Base-by-base conservation (phyloP, 1,140 invertebrate genomes). In the Pseudachorutes palmiensis region DNA sequence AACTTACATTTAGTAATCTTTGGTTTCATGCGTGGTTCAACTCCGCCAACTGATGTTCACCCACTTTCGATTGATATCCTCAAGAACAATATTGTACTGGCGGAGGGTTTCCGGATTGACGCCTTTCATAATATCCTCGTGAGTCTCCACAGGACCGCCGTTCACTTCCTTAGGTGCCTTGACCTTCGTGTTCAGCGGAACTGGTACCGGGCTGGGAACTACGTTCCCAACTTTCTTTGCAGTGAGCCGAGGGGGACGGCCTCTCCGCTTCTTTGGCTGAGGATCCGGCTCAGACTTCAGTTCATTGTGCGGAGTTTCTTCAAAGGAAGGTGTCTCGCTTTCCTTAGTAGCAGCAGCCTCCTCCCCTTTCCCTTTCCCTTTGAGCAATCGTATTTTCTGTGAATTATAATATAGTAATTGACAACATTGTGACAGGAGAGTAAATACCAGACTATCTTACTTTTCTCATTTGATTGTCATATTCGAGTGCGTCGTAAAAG, bases 401-500 rank as follows among this genome's bases (percentile, higher is more conserved):
- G 19, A n/a, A n/a, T n/a, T n/a, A n/a, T n/a, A n/a, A n/a, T n/a
- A n/a, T n/a, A n/a, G n/a, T n/a, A n/a, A n/a, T n/a, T n/a, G n/a
- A n/a, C n/a, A n/a, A n/a, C n/a, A n/a, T n/a, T n/a, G n/a, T n/a
- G n/a, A n/a, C n/a, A n/a, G n/a, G n/a, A n/a, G n/a, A n/a, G n/a
- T n/a, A n/a, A n/a, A n/a, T n/a, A n/a, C n/a, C n/a, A n/a, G n/a
- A n/a, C n/a, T n/a, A n/a, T n/a, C 64, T 71, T 72, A 82, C 80
- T 76, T 82, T 86, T 76, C 83, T 82, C 31, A 84, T 82, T 75
- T 87, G 84, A 76, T 86, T 86, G 68, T 87, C 85, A 81, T 86
- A 85, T 80, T 90, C 87, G 72, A 89, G 82, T 9, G 88, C 84
- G 81, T 91, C 88, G 72, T 90, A 91, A 79, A 88, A 91, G 81